A percentile compares a stretch with the other conserved stretches of the same genome.
Evolutionary conservation across 64 coral and sea anemone species (phyloP).

Genomic region (Acropora yongei): DNA sequence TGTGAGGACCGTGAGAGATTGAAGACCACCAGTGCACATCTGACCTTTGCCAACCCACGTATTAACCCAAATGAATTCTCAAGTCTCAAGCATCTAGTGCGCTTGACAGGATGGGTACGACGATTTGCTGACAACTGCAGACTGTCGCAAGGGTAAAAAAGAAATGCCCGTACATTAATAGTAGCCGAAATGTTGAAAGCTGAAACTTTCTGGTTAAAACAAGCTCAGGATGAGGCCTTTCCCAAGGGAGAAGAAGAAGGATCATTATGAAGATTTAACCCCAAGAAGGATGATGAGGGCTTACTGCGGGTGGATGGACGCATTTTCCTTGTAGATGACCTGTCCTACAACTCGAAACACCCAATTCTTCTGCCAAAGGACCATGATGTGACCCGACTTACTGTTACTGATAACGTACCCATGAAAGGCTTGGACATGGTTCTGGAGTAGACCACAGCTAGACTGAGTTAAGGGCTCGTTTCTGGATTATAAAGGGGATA

Average conservation of each 20-base stretch:
- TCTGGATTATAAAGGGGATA: conserved; percentile 66
- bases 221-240: conserved; percentile 57
- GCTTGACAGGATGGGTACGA: conserved; percentile 19
- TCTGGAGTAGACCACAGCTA: conserved; percentile 22
- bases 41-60: not conserved
- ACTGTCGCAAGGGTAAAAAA: conserved; percentile 26
- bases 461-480: conserved; percentile 46
- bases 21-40: not conserved
- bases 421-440: conserved; percentile 16
- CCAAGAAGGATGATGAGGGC: not conserved
- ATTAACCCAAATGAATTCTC: conserved; percentile 52
- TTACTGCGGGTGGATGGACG: conserved; percentile 33
- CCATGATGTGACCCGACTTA: conserved; percentile 51
- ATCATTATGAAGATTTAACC: conserved; percentile 27
- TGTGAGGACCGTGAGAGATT: not conserved
- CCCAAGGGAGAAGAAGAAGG: conserved; percentile 46
- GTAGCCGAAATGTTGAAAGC: conserved; percentile 21
- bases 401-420: not conserved
- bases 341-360: conserved; percentile 44
- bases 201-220: conserved; percentile 45
- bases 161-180: conserved; percentile 1
- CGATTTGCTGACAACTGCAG: conserved; percentile 61
- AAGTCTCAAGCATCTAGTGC: conserved; percentile 16
- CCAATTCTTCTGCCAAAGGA: conserved; percentile 66
- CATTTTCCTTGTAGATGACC: conserved; percentile 29